Percentiles rank a stretch among this genome's conserved stretches.
Evolutionary conservation across 2,113 vertebrate genomes (phyloP).

Genomic region (Podiceps cristatus): DNA sequence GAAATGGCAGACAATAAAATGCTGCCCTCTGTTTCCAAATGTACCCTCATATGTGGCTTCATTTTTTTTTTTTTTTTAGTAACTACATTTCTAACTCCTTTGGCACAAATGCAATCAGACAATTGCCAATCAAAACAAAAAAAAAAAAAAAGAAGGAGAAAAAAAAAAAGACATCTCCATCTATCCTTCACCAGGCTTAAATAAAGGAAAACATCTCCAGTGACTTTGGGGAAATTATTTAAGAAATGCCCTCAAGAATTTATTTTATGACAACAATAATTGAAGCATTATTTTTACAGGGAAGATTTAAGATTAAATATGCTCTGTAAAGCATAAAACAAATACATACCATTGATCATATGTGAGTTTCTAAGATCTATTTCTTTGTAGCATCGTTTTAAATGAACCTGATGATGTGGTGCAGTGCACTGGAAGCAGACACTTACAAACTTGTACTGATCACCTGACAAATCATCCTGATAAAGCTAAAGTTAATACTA

Average conservation of each 20-base stretch:
- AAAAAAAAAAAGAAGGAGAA: not conserved
- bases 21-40: not conserved
- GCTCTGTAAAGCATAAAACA: not conserved
- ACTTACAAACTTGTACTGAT: no score
- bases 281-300: conserved; percentile 15
- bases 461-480: not conserved
- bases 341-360: not conserved
- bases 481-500: not conserved
- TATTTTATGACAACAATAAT: not conserved
- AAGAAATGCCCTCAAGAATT: not conserved
- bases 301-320: not conserved
- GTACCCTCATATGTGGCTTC: not conserved
- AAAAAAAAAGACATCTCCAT: not conserved
- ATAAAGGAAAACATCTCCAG: not conserved
- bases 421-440: not conserved
- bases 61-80: not conserved
- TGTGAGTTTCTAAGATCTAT: not conserved
- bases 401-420: not conserved
- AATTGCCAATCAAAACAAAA: not conserved
- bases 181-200: not conserved
- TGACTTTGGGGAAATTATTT: not conserved
- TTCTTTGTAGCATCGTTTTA: not conserved
- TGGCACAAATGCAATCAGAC: not conserved
- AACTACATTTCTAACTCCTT: not conserved
- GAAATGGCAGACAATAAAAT: not conserved